These are phyloP conservation scores for Lineus longissimus DNA, from an alignment of 1,140 invertebrate species.

Conservation along the genomic window DNA sequence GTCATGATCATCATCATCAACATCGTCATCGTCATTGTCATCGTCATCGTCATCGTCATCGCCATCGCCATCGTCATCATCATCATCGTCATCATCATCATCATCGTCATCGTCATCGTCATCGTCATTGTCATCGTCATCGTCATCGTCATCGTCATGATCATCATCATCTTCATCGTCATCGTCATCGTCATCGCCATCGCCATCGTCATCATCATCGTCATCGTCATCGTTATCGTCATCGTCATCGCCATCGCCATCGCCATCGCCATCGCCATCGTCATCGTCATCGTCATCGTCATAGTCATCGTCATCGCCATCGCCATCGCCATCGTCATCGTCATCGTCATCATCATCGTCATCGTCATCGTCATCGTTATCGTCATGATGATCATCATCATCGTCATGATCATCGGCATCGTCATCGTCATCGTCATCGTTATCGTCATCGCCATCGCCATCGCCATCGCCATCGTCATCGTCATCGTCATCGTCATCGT, in stretches of 20 bases:
- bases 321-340: neutral
- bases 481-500: conserved; percentile 1
- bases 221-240: conserved; percentile 1
- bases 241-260: conserved; percentile 1
- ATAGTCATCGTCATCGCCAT: no score
- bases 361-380: neutral
- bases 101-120: conserved; percentile 1
- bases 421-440: no score
- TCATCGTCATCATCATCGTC: neutral
- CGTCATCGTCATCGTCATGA: no score
- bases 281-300: no score
- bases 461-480: neutral
- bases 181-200: conserved; percentile 1
- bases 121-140: conserved; percentile 2
- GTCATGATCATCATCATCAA: no score
- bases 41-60: conserved; percentile 1
- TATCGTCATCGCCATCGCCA: neutral
- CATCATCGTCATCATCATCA: conserved; percentile 1
- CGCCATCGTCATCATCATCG: neutral
- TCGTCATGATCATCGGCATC: no score
- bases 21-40: no score
- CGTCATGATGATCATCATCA: neutral
- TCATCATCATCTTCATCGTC: no score
- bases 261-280: conserved; percentile 1
- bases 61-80: conserved; percentile 1